A percentile compares a stretch with the other conserved stretches of the same genome.
phyloP scores from a whole-genome alignment of 2,113 vertebrate species.

The Paradisaea rubra region DNA sequence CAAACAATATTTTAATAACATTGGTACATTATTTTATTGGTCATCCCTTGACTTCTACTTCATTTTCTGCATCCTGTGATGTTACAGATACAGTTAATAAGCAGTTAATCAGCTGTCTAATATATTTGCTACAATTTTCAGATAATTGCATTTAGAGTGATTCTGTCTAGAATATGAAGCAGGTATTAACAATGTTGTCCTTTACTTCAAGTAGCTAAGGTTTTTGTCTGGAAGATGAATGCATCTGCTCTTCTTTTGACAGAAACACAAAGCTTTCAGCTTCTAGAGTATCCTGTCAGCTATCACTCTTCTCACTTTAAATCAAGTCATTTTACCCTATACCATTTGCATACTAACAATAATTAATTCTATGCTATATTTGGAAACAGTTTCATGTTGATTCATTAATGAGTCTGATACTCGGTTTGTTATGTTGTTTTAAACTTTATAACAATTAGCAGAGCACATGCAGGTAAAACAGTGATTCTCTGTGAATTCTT shows the following conservation, averaged over 20 bases:
- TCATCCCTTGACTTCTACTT: not conserved
- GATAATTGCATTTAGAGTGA: conserved; percentile 10
- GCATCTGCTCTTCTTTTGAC: not conserved
- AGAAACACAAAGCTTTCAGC: not conserved
- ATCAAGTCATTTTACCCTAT: conserved; percentile 17
- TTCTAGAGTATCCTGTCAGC: conserved; percentile 27
- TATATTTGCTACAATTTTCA: not conserved
- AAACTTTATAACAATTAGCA: conserved; percentile 66
- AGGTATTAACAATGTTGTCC: not conserved
- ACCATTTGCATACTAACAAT: conserved; percentile 61
- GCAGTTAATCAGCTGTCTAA: conserved; percentile 12
- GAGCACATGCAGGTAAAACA: not conserved
- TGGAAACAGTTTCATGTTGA: conserved; percentile 53
- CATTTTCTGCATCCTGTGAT: not conserved
- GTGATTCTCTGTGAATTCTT: not conserved
- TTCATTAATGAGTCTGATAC: conserved; percentile 60
- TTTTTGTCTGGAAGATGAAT: conserved; percentile 20
- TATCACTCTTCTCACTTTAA: conserved; percentile 5
- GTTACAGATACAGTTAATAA: not conserved
- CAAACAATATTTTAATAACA: not conserved
- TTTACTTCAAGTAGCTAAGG: not conserved
- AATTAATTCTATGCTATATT: conserved; percentile 72
- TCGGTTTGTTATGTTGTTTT: conserved; percentile 58
- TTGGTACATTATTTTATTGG: not conserved
- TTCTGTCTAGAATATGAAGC: not conserved